Evolutionary conservation across 2,113 vertebrate species (phyloP), one percentile per base, ranked within the genome.

Genomic region (Xiphophorus couchianus): DNA sequence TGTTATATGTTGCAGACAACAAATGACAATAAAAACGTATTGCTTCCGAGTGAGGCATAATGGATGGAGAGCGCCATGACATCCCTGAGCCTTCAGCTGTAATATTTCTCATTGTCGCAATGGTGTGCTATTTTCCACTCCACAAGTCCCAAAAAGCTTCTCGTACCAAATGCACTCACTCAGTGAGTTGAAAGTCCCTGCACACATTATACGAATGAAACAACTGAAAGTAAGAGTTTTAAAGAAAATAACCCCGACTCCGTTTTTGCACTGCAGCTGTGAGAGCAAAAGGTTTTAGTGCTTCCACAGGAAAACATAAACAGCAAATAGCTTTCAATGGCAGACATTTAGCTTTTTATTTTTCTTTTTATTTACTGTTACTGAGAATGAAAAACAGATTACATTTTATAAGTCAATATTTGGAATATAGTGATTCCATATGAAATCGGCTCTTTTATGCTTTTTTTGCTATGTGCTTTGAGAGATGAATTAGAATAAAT

Each of bases 121-220:
- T 84, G 81, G 66, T 65, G 76, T 80, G 70, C 81, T 78, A 91
- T 92, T 92, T 92, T 89, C 92, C 88, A 92, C 84, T 86, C 67
- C 84, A 90, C 68, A 80, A 84, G 86, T 73, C 84, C 87, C 80
- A 76, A 84, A 90, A 69, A 65, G n/a, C 62, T 35, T 25, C 44
- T 39, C 66, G 66, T 51, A 73, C 73, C 51, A 78, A 79, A 84
- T 62, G 73, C 70, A 78, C 67, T 69, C 67, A 63, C 63, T 74
- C 68, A 58, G 69, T 39, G 76, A 75, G 81, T 48, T 77, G 74
- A 86, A 81, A 74, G 74, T 63, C 76, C 54, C 64, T 42, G 48
- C 78, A 77, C 22, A 19, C 88, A 81, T 87, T 74, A 85, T 77
- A 85, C 13, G 17, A 33, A 13, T 28, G 22, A 89, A 85, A 81